Conservation (phyloP, 1,140 invertebrate species). For the Lepidostoma basale region DNA sequence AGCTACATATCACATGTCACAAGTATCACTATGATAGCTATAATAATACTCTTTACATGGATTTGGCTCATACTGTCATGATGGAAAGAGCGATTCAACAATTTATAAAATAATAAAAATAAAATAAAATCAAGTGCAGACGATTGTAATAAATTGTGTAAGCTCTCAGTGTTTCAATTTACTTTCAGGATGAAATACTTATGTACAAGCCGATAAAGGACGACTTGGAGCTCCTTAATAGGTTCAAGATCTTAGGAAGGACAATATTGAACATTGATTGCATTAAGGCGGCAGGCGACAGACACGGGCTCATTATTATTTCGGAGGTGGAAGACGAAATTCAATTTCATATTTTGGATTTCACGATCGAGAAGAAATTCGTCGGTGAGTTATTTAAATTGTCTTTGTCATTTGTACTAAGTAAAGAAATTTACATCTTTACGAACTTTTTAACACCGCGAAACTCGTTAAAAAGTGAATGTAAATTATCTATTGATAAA, state of each 20-base stretch:
- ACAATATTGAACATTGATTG: conserved; percentile 32
- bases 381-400: not conserved
- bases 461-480: too few relatives aligned
- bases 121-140: not conserved
- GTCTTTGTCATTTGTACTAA: too few relatives aligned
- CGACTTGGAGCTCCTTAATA: conserved; percentile 18
- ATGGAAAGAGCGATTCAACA: too few relatives aligned
- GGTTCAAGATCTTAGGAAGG: not conserved
- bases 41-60: too few relatives aligned
- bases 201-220: conserved; percentile 26
- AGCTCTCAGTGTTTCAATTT: too few relatives aligned
- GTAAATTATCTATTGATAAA: too few relatives aligned
- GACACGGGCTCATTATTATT: conserved; percentile 23
- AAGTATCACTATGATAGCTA: too few relatives aligned
- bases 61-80: too few relatives aligned
- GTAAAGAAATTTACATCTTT: too few relatives aligned
- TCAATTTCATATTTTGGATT: not conserved
- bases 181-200: conserved; percentile 18
- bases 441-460: too few relatives aligned
- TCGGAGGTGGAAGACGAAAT: not conserved
- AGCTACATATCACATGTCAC: too few relatives aligned
- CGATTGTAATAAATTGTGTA: too few relatives aligned
- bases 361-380: not conserved
- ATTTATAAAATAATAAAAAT: not conserved
- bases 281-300: conserved; percentile 10